phyloP scores from a whole-genome alignment of 2,797 vertebrate species.

The Serranus cabrilla region DNA sequence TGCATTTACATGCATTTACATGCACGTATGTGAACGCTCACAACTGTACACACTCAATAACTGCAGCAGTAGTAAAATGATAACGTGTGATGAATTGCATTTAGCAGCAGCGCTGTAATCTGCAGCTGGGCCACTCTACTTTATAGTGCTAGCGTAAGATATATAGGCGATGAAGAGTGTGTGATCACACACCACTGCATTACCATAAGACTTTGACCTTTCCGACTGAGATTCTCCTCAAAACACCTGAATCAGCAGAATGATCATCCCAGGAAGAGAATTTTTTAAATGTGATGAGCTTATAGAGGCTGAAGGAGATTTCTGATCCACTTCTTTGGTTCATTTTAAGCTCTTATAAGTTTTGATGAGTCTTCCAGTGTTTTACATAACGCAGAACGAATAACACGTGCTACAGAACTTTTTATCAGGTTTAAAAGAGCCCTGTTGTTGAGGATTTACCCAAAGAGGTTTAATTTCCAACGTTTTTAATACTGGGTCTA shows the following conservation, averaged over 20 bases:
- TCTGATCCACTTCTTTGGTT: constrained; percentile 33
- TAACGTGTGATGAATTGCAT: constrained; percentile 42
- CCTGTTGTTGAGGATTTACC: constrained; percentile 47
- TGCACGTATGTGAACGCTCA: neutral
- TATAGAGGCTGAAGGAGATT: constrained; percentile 15
- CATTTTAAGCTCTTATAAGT: constrained; percentile 21
- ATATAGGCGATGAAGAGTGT: constrained; percentile 35
- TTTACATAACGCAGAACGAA: constrained; percentile 38
- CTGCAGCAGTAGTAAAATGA: constrained; percentile 28
- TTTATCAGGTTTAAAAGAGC: constrained; percentile 10
- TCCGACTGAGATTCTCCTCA: constrained; percentile 40
- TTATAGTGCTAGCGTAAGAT: constrained; percentile 33
- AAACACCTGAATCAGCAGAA: constrained; percentile 68
- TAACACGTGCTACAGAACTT: constrained; percentile 1
- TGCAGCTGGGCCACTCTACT: constrained; percentile 36
- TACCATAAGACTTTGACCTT: constrained; percentile 70
- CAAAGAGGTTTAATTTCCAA: constrained; percentile 36
- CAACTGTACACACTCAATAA: neutral
- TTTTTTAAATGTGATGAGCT: constrained; percentile 32
- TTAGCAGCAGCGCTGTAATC: constrained; percentile 34
- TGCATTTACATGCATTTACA: too few relatives aligned
- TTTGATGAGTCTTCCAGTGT: constrained; percentile 33
- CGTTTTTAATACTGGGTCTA: constrained; percentile 29
- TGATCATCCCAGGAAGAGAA: constrained; percentile 24
- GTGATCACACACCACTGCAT: constrained; percentile 64